These are phyloP conservation scores for Papilio demoleus DNA, from an alignment of 2,888 invertebrate genomes.

Conservation along the genomic window DNA sequence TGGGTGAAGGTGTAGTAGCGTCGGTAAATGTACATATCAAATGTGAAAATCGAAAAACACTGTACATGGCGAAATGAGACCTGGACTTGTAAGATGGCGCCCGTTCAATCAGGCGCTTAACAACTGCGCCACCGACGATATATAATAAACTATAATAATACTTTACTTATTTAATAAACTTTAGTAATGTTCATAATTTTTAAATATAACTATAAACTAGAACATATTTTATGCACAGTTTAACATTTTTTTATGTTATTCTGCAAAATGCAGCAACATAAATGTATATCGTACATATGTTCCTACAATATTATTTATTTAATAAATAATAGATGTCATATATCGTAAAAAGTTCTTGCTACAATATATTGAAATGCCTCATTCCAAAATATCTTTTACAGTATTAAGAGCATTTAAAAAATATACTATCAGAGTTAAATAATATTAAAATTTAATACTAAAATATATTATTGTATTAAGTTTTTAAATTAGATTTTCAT, in stretches of 20 bases:
- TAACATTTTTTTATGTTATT: background rate
- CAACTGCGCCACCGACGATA: too few species aligned
- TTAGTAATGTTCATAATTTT: background rate
- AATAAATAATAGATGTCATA: background rate
- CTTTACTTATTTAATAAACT: background rate
- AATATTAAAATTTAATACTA: too few species aligned
- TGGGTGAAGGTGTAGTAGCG: too few species aligned
- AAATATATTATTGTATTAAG: background rate
- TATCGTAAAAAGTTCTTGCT: background rate
- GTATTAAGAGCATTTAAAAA: slow-evolving; percentile 17
- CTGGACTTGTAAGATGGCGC: too few species aligned
- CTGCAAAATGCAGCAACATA: background rate
- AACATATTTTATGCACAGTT: background rate
- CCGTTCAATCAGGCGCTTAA: too few species aligned
- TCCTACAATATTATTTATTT: slow-evolving; percentile 6
- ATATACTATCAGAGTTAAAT: too few species aligned
- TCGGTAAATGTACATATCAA: too few species aligned
- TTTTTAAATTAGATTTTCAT: background rate
- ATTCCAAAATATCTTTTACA: background rate
- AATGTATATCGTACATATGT: background rate
- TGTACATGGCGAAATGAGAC: too few species aligned
- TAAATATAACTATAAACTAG: background rate
- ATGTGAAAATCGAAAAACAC: too few species aligned
- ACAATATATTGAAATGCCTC: background rate
- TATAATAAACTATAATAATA: too few species aligned